A percentile compares a stretch with the other conserved stretches of the same genome.
phyloP scores from a whole-genome alignment of 1,140 invertebrate genomes.

The Lordiphosa clarofinis region DNA sequence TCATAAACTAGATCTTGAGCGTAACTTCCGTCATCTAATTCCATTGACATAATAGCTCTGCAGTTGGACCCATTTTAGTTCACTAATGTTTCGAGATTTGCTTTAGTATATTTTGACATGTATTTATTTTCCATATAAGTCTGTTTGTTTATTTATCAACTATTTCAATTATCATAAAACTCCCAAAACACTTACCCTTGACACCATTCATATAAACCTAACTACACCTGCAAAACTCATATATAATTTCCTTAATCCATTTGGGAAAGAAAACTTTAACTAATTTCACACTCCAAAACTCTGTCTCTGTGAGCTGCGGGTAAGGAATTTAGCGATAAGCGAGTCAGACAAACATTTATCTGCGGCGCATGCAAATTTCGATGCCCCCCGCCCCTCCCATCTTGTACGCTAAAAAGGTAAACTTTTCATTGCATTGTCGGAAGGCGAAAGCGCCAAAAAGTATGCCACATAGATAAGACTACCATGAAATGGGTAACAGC shows the following conservation, averaged over 20 bases:
- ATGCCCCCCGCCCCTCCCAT: no score
- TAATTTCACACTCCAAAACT: constrained; percentile 26
- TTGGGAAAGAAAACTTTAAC: constrained; percentile 12
- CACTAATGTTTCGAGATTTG: no score
- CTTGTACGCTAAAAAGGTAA: constrained; percentile 23
- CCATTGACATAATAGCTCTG: no score
- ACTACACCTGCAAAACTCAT: constrained; percentile 6
- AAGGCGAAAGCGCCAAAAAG: constrained; percentile 45
- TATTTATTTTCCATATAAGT: no score
- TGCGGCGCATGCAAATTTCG: constrained; percentile 50
- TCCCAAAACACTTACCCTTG: not conserved
- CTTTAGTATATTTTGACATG: no score
- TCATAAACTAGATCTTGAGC: no score
- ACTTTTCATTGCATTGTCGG: constrained; percentile 48
- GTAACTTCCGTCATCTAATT: no score
- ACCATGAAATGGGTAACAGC: constrained; percentile 38
- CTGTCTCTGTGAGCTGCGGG: not conserved
- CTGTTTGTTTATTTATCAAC: no score
- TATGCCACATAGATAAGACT: constrained; percentile 58
- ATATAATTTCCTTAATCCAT: constrained; percentile 24
- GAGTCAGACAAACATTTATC: constrained; percentile 52
- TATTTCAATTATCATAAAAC: no score
- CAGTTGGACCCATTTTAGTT: no score
- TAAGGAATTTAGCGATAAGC: constrained; percentile 40
- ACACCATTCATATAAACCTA: not conserved